These are phyloP conservation scores for Leptobrachium ailaonicum DNA, from an alignment of 2,113 vertebrate species.

Conservation along the genomic window DNA sequence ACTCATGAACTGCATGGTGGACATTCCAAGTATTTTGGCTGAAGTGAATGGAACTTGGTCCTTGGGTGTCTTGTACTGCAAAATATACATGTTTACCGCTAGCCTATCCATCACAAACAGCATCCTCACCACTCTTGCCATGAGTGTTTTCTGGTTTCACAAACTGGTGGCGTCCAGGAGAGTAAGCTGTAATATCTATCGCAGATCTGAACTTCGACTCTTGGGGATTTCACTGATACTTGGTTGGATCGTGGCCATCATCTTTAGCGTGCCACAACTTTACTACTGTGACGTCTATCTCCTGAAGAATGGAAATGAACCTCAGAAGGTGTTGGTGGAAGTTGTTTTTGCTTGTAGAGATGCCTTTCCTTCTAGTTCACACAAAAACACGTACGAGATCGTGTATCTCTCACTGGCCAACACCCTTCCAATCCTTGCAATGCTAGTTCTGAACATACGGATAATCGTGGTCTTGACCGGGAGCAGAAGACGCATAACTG, in stretches of 20 bases:
- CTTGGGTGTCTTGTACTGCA: constrained; percentile 61
- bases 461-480: constrained; percentile 9
- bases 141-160: constrained; percentile 72
- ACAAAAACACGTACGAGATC: constrained; percentile 5
- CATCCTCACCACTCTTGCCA: constrained; percentile 72
- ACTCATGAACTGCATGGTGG: constrained; percentile 73
- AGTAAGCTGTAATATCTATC: not conserved
- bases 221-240: constrained; percentile 1
- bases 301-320: not conserved
- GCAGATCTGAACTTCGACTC: not conserved
- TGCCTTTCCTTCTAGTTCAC: constrained; percentile 2
- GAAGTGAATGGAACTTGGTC: constrained; percentile 63
- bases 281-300: not conserved
- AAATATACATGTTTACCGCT: constrained; percentile 60
- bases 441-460: constrained; percentile 10
- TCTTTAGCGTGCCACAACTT: constrained; percentile 12
- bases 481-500: constrained; percentile 5
- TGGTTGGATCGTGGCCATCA: constrained; percentile 7
- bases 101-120: constrained; percentile 73
- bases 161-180: constrained; percentile 67
- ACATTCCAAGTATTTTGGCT: constrained; percentile 64
- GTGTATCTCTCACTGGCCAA: constrained; percentile 21
- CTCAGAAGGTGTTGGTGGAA: not conserved
- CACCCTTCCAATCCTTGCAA: constrained; percentile 15
- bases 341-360: constrained; percentile 2